Evolutionary conservation across 92 coral and sea anemone genomes (phyloP), one percentile per base, ranked within the genome.

Genomic region (Palythoa grandiflora): DNA sequence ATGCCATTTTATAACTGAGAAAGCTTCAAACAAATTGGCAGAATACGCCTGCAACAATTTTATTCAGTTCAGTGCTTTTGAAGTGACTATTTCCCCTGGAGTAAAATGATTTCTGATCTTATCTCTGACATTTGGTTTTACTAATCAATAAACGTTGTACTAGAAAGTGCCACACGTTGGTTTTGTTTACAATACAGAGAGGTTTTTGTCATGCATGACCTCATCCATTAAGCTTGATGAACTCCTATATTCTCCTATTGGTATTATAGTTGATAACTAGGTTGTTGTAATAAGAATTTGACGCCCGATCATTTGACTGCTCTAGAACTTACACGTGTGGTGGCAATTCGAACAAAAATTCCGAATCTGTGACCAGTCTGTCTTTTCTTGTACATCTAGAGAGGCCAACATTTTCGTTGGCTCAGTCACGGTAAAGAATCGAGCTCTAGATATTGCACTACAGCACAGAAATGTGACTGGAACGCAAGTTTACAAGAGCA

Each of bases 121-220:
- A 73, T 73, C 78, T 35, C 78, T 35, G 71, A 8, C 55, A 68
- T 78, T 78, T 54, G 57, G 83, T 55, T 78, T 78, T 35, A 66
- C 68, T 78, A 28, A 28, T 28, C 28, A 28, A 28, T 28, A 28
- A 28, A 28, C 54, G 83, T 78, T 78, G 54, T 78, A 78, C 83
- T n/a, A 78, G 68, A 44, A 65, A 14, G 19, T 66, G 21, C 61
- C 86, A 66, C 86, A 81, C 61, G 86, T 81, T 66, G 86, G 44
- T 68, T 81, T 81, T 81, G 86, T 81, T 65, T 81, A 19, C 61
- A 81, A 7, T 81, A 35, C 2, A 16, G 70, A 63, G 38, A 8
- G 70, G 11, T 51, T 51, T 66, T 40, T 6, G 86, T 66, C 47
- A 81, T 65, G 75, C 86, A 47, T 81, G 75, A 68, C 75, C 73